Evolutionary conservation across 2,797 vertebrate genomes (phyloP).

Genomic region (Margarornis squamiger): DNA sequence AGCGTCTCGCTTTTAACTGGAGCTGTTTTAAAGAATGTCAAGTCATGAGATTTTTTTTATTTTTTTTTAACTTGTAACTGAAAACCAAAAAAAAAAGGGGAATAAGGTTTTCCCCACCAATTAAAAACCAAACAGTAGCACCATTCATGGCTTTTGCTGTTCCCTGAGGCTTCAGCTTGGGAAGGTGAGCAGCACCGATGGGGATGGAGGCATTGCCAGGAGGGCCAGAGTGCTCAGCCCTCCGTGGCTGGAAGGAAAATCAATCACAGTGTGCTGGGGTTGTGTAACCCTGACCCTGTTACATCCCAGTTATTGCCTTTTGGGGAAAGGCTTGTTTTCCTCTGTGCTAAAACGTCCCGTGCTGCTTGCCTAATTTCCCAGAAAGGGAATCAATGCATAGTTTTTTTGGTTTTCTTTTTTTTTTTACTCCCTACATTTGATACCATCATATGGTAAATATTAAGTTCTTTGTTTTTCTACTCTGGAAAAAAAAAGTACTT

Average conservation of each 20-base stretch:
- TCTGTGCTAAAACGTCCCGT: not conserved
- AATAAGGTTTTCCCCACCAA: not conserved
- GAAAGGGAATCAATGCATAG: not conserved
- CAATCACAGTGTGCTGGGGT: not conserved
- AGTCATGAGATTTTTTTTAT: not conserved
- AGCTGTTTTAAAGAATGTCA: not conserved
- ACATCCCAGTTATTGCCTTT: not conserved
- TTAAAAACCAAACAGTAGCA: not conserved
- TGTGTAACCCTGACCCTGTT: not conserved
- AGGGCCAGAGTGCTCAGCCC: not conserved
- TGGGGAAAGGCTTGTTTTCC: not conserved
- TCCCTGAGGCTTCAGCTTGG: not conserved
- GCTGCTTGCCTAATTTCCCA: not conserved
- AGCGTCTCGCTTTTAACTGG: not conserved
- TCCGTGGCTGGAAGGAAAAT: not conserved
- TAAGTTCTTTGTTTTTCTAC: not conserved
- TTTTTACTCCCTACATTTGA: not conserved
- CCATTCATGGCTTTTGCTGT: not conserved
- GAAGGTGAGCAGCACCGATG: not conserved
- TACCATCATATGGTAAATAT: not conserved
- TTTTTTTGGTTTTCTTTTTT: rapidly evolving
- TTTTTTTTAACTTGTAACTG: not conserved
- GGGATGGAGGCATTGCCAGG: not conserved
- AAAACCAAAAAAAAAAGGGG: not conserved
- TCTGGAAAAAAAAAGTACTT: not conserved